Base-by-base conservation (phyloP, 2,113 vertebrate species). In the Halcyon senegalensis region DNA sequence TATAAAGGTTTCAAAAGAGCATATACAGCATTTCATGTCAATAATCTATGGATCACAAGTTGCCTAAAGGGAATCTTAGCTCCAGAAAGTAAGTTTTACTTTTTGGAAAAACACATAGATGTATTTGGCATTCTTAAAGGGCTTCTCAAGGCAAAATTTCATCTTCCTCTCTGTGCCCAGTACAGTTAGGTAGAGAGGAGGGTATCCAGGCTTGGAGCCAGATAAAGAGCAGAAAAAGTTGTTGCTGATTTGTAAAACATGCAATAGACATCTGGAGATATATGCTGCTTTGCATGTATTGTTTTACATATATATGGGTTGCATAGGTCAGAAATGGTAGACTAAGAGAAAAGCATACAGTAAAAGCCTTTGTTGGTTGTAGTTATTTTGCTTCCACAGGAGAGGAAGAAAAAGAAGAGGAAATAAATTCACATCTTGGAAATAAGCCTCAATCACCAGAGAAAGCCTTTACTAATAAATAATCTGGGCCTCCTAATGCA, bases 11-110 rank as follows among this genome's bases (percentile, higher is more conserved):
- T 83, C 69, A 55, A 50, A 95, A 74, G 16, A 83, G 75, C 75
- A 83, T 12, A 75, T 85, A 35, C 59, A 69, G 88, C 72, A 59
- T 39, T 88, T 80, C n/a, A 18, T 23, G 59, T 68, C 63, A n/a
- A 92, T 94, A 88, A 90, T 70, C 56, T 90, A 74, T 48, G 79
- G 72, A 86, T 77, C 88, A 67, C 51, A 85, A 95, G 46, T 51
- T 86, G 59, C 51, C 75, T 74, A 56, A 80, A 88, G 82, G 63
- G 59, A 83, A 85, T 41, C 13, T 62, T 93, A 90, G 58, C 67
- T 77, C 63, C 75, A 69, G 20, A 67, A 94, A 79, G 59, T 46
- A 13, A 79, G 63, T 25, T 94, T 46, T 66, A 74, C 16, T 50
- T 70, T 78, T 74, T 70, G 23, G 19, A 63, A 63, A 85, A 84